Conservation (phyloP, 2,797 vertebrate genomes). For the Rachycentron canadum region DNA sequence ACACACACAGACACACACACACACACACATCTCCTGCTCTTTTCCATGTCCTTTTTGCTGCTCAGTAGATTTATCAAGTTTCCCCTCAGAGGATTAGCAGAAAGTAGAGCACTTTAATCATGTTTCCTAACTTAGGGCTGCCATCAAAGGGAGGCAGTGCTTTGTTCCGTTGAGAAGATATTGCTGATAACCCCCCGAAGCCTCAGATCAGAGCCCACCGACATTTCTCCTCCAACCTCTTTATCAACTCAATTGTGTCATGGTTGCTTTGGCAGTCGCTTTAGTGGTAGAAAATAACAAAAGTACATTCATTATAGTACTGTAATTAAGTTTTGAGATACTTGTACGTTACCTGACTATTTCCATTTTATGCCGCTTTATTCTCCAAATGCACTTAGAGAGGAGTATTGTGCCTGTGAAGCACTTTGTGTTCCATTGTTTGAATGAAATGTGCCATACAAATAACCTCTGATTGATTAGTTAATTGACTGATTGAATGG, state of each 20-base stretch:
- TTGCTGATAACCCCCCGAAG: constrained; percentile 67
- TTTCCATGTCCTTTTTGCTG: constrained; percentile 51
- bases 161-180: constrained; percentile 74
- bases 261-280: background rate
- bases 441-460: too few relatives aligned
- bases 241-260: constrained; percentile 27
- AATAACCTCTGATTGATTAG: too few relatives aligned
- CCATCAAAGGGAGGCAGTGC: constrained; percentile 75
- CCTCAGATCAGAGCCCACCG: constrained; percentile 63
- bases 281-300: background rate
- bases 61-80: constrained; percentile 78
- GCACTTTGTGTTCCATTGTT: too few relatives aligned
- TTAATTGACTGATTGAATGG: too few relatives aligned
- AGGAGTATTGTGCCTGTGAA: too few relatives aligned
- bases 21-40: too few relatives aligned
- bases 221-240: constrained; percentile 51
- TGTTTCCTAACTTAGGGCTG: constrained; percentile 79
- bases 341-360: background rate
- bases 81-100: constrained; percentile 76
- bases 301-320: background rate
- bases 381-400: background rate
- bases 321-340: background rate
- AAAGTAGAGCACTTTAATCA: constrained; percentile 86
- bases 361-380: background rate
- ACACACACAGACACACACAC: too few relatives aligned